Evolutionary conservation across 2,888 invertebrate species (phyloP).

Genomic region (Melanostoma mellinum): DNA sequence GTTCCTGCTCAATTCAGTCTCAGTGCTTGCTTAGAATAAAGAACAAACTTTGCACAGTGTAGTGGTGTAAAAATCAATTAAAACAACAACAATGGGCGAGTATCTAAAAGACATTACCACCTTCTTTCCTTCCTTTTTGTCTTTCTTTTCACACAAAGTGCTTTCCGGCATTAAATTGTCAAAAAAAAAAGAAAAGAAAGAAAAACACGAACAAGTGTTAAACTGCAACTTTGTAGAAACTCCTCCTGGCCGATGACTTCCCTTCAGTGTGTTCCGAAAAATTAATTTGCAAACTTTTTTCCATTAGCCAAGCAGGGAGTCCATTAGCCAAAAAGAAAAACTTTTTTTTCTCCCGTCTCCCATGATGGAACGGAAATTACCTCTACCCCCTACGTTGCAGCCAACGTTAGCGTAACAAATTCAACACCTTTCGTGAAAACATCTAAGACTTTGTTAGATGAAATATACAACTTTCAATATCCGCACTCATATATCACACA

Average conservation of each 20-base stretch:
- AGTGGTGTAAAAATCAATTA: slow-evolving; percentile 26
- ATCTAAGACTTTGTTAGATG: slow-evolving; percentile 24
- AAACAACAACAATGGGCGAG: slow-evolving; percentile 13
- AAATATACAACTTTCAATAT: slow-evolving; percentile 61
- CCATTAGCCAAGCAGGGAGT: slow-evolving; percentile 66
- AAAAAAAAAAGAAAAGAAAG: slow-evolving; percentile 11
- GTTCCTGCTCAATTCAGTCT: background rate
- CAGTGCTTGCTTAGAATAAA: background rate
- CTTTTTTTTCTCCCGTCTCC: slow-evolving; percentile 39
- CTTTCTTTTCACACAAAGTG: slow-evolving; percentile 12
- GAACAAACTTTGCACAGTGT: slow-evolving; percentile 15
- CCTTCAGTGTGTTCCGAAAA: slow-evolving; percentile 47
- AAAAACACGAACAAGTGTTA: slow-evolving; percentile 43
- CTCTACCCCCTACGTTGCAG: background rate
- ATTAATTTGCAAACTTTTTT: slow-evolving; percentile 68
- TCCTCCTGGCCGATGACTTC: background rate
- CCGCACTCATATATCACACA: slow-evolving; percentile 63
- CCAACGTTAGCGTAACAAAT: slow-evolving; percentile 8
- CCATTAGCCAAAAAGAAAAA: slow-evolving; percentile 64
- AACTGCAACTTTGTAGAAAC: slow-evolving; percentile 34
- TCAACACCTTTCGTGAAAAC: slow-evolving; percentile 38
- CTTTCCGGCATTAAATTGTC: slow-evolving; percentile 37
- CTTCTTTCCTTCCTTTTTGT: background rate
- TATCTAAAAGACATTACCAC: slow-evolving; percentile 15
- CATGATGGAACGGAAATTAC: slow-evolving; percentile 34